Conservation (phyloP, 2,113 vertebrate species). For the Paramisgurnus dabryanus region DNA sequence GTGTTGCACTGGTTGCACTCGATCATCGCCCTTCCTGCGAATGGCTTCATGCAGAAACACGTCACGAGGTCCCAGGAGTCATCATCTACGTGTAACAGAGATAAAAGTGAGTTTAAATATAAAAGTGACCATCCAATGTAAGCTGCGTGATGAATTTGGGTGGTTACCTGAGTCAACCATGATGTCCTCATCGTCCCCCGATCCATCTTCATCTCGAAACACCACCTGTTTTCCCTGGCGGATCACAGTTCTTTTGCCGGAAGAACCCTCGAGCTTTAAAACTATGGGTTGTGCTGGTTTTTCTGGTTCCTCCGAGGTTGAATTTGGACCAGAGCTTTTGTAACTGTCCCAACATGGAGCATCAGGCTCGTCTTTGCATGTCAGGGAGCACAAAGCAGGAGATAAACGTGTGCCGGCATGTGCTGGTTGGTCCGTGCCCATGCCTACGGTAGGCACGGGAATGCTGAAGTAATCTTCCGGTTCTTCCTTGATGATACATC, state of each 20-base stretch:
- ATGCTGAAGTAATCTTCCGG: conserved; percentile 77
- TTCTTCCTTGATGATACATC: conserved; percentile 81
- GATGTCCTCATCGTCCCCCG: conserved; percentile 93
- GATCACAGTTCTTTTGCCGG: conserved; percentile 88
- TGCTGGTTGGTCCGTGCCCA: not conserved
- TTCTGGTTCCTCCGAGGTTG: conserved; percentile 46
- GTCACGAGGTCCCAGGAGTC: conserved; percentile 98
- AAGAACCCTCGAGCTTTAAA: conserved; percentile 69
- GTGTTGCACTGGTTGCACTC: conserved; percentile 95
- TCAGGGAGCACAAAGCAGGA: not conserved
- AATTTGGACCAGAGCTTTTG: conserved; percentile 21
- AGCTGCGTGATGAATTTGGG: too few species aligned
- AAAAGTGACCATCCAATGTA: too few species aligned
- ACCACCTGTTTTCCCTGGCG: conserved; percentile 98
- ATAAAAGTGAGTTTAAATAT: not conserved
- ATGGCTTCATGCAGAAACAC: conserved; percentile 99
- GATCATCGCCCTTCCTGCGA: conserved; percentile 95
- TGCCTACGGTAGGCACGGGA: conserved; percentile 55
- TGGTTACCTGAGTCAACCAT: conserved; percentile 94
- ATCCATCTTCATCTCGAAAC: conserved; percentile 92
- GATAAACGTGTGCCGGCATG: conserved; percentile 2
- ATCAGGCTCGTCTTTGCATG: conserved; percentile 70
- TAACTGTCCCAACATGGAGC: conserved; percentile 59
- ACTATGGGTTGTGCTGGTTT: conserved; percentile 64
- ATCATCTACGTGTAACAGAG: conserved; percentile 76